Evolutionary conservation across 2,113 vertebrate genomes (phyloP).

Genomic region (Aythya baeri): DNA sequence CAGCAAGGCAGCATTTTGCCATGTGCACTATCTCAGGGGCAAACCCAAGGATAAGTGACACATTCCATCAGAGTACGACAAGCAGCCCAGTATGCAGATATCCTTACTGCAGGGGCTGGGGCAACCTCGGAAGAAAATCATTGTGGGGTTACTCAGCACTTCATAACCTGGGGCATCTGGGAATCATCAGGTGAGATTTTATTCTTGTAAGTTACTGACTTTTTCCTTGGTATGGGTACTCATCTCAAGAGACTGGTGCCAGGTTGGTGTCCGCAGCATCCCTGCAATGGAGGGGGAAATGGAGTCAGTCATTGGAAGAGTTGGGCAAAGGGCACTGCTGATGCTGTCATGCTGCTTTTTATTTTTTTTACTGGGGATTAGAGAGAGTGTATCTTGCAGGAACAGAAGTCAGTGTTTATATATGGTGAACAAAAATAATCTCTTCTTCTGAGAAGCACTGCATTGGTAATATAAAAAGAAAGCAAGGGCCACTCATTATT

Average conservation of each 20-base stretch:
- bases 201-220: background rate
- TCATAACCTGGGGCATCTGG: background rate
- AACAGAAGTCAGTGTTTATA: background rate
- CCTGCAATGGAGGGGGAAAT: background rate
- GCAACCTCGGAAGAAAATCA: background rate
- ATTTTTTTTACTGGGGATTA: background rate
- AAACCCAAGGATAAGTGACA: background rate
- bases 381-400: background rate
- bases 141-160: background rate
- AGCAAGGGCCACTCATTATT: background rate
- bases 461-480: background rate
- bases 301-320: background rate
- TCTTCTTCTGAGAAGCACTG: background rate
- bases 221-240: background rate
- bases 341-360: rapidly evolving
- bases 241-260: background rate
- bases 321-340: background rate
- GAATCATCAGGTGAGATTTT: background rate
- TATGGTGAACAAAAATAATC: background rate
- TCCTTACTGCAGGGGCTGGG: background rate
- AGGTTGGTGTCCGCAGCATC: background rate
- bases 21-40: background rate
- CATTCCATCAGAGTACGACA: background rate
- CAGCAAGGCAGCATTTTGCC: background rate
- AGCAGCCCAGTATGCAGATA: rapidly evolving